Conservation (phyloP, 2,888 invertebrate genomes). For the Allygus modestus region DNA sequence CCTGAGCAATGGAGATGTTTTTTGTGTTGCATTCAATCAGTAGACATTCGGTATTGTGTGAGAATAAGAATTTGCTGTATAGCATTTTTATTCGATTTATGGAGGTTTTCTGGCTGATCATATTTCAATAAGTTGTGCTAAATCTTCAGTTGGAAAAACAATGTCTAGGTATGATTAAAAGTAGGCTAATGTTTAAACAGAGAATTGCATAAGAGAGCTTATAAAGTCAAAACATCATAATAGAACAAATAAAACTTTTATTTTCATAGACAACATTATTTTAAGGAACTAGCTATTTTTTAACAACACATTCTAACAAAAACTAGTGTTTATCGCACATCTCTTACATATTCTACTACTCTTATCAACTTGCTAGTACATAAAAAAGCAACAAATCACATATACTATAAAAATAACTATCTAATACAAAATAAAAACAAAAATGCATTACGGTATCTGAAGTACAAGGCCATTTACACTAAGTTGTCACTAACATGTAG, state of each 20-base stretch:
- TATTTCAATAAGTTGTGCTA: no score
- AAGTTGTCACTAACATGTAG: slow-evolving; percentile 5
- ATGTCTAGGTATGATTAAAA: no score
- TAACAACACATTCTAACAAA: slow-evolving; percentile 36
- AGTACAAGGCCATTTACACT: slow-evolving; percentile 52
- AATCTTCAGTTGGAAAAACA: no score
- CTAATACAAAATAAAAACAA: slow-evolving; percentile 46
- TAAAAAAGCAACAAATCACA: slow-evolving; percentile 46
- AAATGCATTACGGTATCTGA: slow-evolving; percentile 54
- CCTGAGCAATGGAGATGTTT: no score
- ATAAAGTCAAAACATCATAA: not conserved
- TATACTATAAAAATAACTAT: slow-evolving; percentile 29
- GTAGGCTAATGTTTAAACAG: no score
- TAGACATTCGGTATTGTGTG: no score
- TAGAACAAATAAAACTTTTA: slow-evolving; percentile 41
- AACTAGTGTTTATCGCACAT: not conserved
- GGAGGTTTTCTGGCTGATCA: no score
- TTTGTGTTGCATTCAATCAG: no score
- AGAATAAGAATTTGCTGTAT: no score
- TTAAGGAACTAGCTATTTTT: slow-evolving; percentile 33
- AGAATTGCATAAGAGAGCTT: no score
- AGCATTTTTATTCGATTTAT: no score
- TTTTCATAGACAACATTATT: slow-evolving; percentile 23
- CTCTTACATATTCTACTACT: not conserved
- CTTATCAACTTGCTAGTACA: slow-evolving; percentile 14